Conservation (phyloP, 2,797 vertebrate genomes). For the Peromyscus aztecus region DNA sequence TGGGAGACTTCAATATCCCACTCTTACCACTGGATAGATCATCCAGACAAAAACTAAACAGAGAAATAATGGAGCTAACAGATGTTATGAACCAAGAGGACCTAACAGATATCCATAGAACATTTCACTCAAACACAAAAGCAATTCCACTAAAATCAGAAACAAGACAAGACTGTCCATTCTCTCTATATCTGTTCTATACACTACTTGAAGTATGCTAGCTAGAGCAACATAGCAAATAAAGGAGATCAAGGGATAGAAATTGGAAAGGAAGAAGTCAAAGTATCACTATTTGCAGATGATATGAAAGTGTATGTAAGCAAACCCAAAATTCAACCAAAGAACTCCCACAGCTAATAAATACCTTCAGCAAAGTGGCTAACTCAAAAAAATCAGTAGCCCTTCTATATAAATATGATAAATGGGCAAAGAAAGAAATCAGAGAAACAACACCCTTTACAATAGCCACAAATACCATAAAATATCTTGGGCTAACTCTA, state of each 20-base stretch:
- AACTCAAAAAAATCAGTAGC: no score
- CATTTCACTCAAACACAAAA: no score
- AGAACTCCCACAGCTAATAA: neutral
- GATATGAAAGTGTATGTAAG: neutral
- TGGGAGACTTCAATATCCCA: no score
- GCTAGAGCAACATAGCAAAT: neutral
- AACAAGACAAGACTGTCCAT: no score
- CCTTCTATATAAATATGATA: neutral
- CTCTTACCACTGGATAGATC: no score
- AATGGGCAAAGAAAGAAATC: neutral
- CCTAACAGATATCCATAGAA: no score
- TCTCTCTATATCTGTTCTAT: no score
- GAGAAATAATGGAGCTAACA: no score
- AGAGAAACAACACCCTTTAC: neutral
- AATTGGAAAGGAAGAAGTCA: neutral
- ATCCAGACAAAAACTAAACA: no score
- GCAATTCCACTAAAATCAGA: no score
- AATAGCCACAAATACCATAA: neutral
- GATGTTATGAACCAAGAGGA: no score
- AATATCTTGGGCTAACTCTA: neutral
- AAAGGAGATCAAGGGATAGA: neutral
- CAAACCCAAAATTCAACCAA: neutral
- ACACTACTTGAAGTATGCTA: no score
- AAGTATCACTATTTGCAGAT: neutral
- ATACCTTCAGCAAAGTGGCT: neutral